Conservation (phyloP, 2,888 invertebrate genomes). For the Endotricha flammealis region DNA sequence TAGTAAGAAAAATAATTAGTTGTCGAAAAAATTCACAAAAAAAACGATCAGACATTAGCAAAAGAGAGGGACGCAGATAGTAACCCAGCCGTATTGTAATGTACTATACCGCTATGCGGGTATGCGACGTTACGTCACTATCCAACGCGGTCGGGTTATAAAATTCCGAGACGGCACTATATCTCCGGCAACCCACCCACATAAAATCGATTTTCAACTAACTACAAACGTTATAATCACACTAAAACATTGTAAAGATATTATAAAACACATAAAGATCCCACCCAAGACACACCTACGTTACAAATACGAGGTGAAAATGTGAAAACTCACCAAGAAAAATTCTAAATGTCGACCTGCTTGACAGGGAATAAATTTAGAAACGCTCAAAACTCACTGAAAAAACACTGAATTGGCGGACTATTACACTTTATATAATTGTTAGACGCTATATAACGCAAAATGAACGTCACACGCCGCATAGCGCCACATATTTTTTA, state of each 20-base stretch:
- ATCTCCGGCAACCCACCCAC: conserved; percentile 66
- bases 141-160: conserved; percentile 56
- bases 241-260: conserved; percentile 31
- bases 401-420: conserved; percentile 55
- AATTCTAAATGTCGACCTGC: conserved; percentile 54
- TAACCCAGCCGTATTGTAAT: conserved; percentile 46
- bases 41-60: conserved; percentile 28
- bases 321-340: conserved; percentile 62
- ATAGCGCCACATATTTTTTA: conserved; percentile 61
- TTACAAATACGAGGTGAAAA: conserved; percentile 31
- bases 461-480: conserved; percentile 37
- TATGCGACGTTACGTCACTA: conserved; percentile 55
- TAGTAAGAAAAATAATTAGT: conserved; percentile 38
- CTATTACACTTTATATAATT: conserved; percentile 44
- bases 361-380: conserved; percentile 71
- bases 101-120: conserved; percentile 37
- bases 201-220: conserved; percentile 73
- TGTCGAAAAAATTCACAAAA: conserved; percentile 9
- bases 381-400: conserved; percentile 64
- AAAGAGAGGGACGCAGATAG: conserved; percentile 42
- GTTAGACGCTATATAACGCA: conserved; percentile 40
- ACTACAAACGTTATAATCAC: conserved; percentile 33
- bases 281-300: conserved; percentile 25
- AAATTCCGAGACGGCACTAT: conserved; percentile 42
- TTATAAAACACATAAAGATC: conserved; percentile 25